Percentiles rank a stretch among this genome's conserved stretches.
Evolutionary conservation across 1,140 invertebrate genomes (phyloP).

Genomic region (Leptestheria dahalacensis): DNA sequence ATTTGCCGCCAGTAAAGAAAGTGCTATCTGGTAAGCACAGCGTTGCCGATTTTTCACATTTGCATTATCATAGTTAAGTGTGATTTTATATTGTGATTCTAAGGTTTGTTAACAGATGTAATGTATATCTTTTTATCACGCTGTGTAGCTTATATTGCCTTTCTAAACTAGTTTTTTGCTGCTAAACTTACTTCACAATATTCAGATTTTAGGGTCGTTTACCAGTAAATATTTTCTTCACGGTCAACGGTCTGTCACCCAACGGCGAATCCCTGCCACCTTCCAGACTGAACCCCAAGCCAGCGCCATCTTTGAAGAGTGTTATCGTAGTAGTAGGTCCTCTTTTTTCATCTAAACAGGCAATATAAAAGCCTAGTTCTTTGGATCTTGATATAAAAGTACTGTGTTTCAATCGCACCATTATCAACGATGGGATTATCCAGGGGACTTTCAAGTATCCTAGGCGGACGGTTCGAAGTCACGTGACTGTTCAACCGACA

Average conservation of each 20-base stretch:
- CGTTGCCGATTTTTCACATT: too few species aligned
- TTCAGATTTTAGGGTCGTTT: constrained; percentile 21
- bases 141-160: too few species aligned
- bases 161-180: too few species aligned
- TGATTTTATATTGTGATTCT: too few species aligned
- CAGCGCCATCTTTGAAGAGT: constrained; percentile 69
- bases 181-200: too few species aligned
- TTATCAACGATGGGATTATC: constrained; percentile 18
- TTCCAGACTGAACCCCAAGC: constrained; percentile 80
- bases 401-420: not conserved
- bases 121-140: too few species aligned
- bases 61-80: too few species aligned
- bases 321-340: constrained; percentile 28
- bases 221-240: constrained; percentile 88
- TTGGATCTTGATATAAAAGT: too few species aligned
- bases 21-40: too few species aligned
- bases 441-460: constrained; percentile 27
- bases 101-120: too few species aligned
- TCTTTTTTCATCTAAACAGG: not conserved
- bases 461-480: constrained; percentile 23
- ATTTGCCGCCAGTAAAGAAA: too few species aligned
- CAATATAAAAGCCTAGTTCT: not conserved
- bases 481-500: constrained; percentile 3
- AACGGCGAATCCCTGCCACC: constrained; percentile 76
- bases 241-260: constrained; percentile 67